Conservation (phyloP, 1,140 invertebrate genomes). For the Pogonomyrmex barbatus region DNA sequence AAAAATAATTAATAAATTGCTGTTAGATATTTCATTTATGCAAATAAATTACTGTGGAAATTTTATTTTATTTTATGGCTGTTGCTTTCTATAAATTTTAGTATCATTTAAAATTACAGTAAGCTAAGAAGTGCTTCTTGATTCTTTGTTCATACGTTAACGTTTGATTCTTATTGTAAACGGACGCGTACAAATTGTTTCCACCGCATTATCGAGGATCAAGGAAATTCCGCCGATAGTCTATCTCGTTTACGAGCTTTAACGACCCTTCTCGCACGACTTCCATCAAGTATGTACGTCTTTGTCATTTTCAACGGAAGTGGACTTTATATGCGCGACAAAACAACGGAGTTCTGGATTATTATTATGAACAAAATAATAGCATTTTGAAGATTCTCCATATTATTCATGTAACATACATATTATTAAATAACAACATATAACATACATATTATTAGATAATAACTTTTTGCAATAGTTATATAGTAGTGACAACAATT, state of each 20-base stretch:
- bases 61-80: conserved; percentile 36
- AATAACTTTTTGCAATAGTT: neutral
- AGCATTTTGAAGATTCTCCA: conserved; percentile 24
- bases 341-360: conserved; percentile 33
- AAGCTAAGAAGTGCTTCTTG: neutral
- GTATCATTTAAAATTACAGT: neutral
- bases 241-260: conserved; percentile 76
- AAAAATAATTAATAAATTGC: conserved; percentile 10
- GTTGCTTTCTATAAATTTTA: conserved; percentile 42
- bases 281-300: conserved; percentile 56
- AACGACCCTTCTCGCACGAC: conserved; percentile 68
- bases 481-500: neutral
- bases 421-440: neutral
- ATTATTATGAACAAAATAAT: neutral
- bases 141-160: neutral
- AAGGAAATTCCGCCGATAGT: conserved; percentile 77
- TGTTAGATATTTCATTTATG: neutral
- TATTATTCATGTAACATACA: neutral
- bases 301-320: conserved; percentile 63
- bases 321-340: conserved; percentile 43
- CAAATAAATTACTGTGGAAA: neutral
- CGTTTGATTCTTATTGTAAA: conserved; percentile 59
- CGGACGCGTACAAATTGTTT: conserved; percentile 75
- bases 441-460: neutral
- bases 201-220: conserved; percentile 76